Conservation (phyloP, 2,888 invertebrate genomes). For the Pemphredon lugubris region DNA sequence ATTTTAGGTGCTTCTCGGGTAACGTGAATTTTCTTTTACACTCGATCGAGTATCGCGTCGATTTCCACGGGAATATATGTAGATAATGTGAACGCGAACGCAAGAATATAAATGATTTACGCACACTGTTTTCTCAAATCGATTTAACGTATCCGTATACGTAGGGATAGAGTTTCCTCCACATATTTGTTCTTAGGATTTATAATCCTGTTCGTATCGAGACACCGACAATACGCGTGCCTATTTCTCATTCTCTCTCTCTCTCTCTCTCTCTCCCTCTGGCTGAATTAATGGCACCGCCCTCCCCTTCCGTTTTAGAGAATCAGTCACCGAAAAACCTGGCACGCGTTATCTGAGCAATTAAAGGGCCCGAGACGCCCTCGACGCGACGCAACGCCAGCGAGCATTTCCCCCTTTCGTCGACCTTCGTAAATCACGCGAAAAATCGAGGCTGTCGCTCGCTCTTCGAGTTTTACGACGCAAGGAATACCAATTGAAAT, state of each 20-base stretch:
- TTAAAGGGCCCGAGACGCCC: constrained; percentile 29
- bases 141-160: too few species aligned
- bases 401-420: constrained; percentile 1
- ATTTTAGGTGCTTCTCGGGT: too few species aligned
- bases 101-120: too few species aligned
- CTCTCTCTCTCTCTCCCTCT: too few species aligned
- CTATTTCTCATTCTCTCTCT: constrained; percentile 2
- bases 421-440: constrained; percentile 44
- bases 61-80: too few species aligned
- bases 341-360: constrained; percentile 24
- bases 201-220: not conserved
- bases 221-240: not conserved
- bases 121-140: too few species aligned
- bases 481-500: constrained; percentile 24
- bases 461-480: constrained; percentile 43
- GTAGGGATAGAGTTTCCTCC: too few species aligned
- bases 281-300: constrained; percentile 25
- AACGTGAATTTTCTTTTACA: too few species aligned
- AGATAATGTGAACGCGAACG: too few species aligned
- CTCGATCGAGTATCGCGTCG: too few species aligned
- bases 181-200: not conserved
- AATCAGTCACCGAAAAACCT: constrained; percentile 11
- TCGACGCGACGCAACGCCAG: too few species aligned
- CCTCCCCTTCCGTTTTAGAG: constrained; percentile 4
- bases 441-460: constrained; percentile 26